phyloP scores from a whole-genome alignment of 2,797 vertebrate genomes.

The Amblyopsis hoosieri region DNA sequence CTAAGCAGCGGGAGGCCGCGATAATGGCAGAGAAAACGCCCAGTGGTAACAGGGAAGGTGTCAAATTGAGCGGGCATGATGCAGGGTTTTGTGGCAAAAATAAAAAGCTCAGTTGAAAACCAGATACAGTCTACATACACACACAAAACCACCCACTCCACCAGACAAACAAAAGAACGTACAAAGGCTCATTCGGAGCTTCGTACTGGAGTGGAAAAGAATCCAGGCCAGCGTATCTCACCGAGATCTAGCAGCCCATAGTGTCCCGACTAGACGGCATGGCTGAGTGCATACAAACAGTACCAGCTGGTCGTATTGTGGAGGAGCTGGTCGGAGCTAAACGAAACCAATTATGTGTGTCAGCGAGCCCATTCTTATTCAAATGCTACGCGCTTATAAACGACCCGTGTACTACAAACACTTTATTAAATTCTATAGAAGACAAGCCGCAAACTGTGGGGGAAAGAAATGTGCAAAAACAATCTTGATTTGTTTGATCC shows the following conservation, averaged over 20 bases:
- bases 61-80: neutral
- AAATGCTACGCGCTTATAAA: neutral
- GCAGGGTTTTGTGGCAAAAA: slow-evolving; percentile 19
- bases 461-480: neutral
- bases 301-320: slow-evolving; percentile 26
- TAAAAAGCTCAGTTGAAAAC: neutral
- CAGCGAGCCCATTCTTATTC: slow-evolving; percentile 1
- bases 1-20: neutral
- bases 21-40: neutral
- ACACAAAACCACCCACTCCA: slow-evolving; percentile 31
- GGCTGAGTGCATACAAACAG: slow-evolving; percentile 30
- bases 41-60: slow-evolving; percentile 1
- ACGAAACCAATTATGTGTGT: slow-evolving; percentile 5
- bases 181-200: too few relatives aligned
- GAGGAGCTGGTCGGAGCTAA: slow-evolving; percentile 50
- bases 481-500: neutral
- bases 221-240: neutral
- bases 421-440: neutral
- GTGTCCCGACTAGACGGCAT: neutral
- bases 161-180: neutral
- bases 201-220: neutral
- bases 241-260: slow-evolving; percentile 11
- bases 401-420: neutral
- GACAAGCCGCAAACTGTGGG: neutral
- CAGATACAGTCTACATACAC: neutral